Base-by-base conservation (phyloP, 2,888 invertebrate genomes). In the Andrena chrysosceles region DNA sequence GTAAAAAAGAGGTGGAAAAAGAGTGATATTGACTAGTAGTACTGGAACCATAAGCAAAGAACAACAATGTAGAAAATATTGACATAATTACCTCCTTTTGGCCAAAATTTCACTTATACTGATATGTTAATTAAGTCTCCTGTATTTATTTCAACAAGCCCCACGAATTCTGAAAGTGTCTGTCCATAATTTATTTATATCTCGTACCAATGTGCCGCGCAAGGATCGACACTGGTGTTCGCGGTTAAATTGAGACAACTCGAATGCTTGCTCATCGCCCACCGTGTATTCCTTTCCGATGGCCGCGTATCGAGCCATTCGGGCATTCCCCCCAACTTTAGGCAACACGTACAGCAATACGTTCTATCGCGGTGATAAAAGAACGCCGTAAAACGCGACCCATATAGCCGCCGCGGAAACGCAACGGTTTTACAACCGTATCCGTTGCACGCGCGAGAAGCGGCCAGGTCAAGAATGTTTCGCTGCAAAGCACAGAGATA, bases 361-460 rank as follows among this genome's bases (percentile, higher is more conserved):
- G 72, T 78, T 79, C 67, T 49, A 68, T 72, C 63, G 62, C 20
- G 63, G 71, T 71, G 75, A 81, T 81, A 82, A 82, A 82, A 82
- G 75, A 71, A 71, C 62, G 49, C 70, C 63, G 56, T 81, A 75
- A 80, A 82, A 10, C 67, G 80, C 70, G 79, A 49, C 48, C 49
- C 68, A 29, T 33, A 23, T 35, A 52, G 29, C 35, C 48, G 35
- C 3, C 26, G 31, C 54, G 67, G 64, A 69, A 79, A 73, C 69
- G 79, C 69, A 79, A 26, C 56, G 54, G 48, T 71, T 82, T 82
- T 82, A 80, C 49, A 74, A 49, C 74, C 67, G 70, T 59, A 54
- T 56, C 56, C 64, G 48, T 59, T 31, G 56, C 52, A 31, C 48
- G 20, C 54, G 20, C n/a, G 35, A 52, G 23, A 56, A 26, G 56